Conservation (phyloP, 2,888 invertebrate genomes). For the Hydraecia micacea region DNA sequence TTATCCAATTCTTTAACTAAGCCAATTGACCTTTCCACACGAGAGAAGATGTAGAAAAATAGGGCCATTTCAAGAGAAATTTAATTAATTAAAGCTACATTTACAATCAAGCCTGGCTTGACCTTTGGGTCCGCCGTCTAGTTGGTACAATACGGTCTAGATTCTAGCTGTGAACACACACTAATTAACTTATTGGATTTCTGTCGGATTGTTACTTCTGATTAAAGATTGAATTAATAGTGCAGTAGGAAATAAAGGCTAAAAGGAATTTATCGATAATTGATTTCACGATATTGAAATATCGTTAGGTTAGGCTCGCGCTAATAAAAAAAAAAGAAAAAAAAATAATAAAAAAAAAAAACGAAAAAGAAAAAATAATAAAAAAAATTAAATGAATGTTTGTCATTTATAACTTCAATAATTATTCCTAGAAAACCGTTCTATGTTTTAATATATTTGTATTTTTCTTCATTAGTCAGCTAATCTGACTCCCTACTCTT, state of each 20-base stretch:
- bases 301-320: neutral
- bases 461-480: too few relatives aligned
- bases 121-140: conserved; percentile 23
- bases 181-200: conserved; percentile 53
- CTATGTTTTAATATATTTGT: too few relatives aligned
- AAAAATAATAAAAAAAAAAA: too few relatives aligned
- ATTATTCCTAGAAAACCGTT: too few relatives aligned
- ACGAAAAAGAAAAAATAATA: too few relatives aligned
- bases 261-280: neutral
- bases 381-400: too few relatives aligned
- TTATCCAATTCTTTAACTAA: neutral
- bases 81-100: conserved; percentile 19
- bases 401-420: too few relatives aligned
- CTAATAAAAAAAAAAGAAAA: too few relatives aligned
- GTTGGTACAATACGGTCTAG: conserved; percentile 20
- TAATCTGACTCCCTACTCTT: too few relatives aligned
- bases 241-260: conserved; percentile 20
- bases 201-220: conserved; percentile 25
- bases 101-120: conserved; percentile 19
- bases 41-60: neutral
- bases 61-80: neutral
- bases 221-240: conserved; percentile 45
- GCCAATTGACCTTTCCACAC: neutral
- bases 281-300: neutral
- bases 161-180: conserved; percentile 39